Percentiles rank a stretch among this genome's conserved stretches.
Conservation (phyloP, 2,888 invertebrate genomes). For the Clanis bilineata region DNA sequence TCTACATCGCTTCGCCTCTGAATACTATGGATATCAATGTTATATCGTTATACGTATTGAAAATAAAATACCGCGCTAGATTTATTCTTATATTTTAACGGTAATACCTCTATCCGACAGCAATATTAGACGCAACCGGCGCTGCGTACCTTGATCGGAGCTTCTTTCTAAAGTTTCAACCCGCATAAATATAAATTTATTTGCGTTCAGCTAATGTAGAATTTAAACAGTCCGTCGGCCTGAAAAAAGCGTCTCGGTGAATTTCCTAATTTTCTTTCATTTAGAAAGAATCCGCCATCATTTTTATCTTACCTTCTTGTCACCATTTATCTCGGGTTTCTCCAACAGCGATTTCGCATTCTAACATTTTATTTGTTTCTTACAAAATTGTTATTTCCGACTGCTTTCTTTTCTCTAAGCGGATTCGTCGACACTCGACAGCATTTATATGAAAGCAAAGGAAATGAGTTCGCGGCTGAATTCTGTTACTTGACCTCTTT, state of each 20-base stretch:
- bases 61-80: background rate
- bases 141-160: background rate
- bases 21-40: background rate
- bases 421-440: slow-evolving; percentile 66
- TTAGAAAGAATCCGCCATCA: slow-evolving; percentile 77
- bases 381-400: slow-evolving; percentile 79
- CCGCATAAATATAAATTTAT: slow-evolving; percentile 43
- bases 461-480: slow-evolving; percentile 69
- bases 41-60: background rate
- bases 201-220: slow-evolving; percentile 53
- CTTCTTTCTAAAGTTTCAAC: slow-evolving; percentile 25
- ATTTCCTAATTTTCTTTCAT: slow-evolving; percentile 78
- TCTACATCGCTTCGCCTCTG: too few species aligned
- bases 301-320: slow-evolving; percentile 78
- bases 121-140: background rate
- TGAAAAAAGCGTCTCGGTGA: slow-evolving; percentile 66
- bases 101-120: background rate
- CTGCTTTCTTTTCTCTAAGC: slow-evolving; percentile 73
- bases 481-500: slow-evolving; percentile 67
- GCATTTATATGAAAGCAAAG: slow-evolving; percentile 68
- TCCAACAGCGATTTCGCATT: slow-evolving; percentile 67
- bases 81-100: background rate
- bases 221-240: slow-evolving; percentile 64
- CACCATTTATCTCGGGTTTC: slow-evolving; percentile 74
- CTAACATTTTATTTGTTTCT: slow-evolving; percentile 79